Evolutionary conservation across 1,140 invertebrate species (phyloP).

Genomic region (Drosophila ambigua): DNA sequence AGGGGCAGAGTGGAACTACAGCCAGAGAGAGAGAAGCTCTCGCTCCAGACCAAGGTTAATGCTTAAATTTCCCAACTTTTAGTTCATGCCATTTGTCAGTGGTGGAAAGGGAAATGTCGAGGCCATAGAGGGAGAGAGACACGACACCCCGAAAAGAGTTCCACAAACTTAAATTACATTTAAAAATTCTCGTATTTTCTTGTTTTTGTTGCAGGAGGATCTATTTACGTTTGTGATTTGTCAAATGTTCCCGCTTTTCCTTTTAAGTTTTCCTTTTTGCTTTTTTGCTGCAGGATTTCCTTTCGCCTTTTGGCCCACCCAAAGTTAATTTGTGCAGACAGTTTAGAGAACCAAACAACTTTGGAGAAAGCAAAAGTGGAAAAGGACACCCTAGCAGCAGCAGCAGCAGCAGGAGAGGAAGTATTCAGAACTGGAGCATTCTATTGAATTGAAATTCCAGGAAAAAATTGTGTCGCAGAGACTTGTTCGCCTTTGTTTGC

Average conservation of each 20-base stretch:
- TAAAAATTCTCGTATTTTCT: conserved; percentile 20
- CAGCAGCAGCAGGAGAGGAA: too few species aligned
- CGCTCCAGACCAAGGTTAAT: conserved; percentile 51
- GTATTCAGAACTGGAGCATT: conserved; percentile 31
- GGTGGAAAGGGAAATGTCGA: background rate
- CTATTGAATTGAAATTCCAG: conserved; percentile 61
- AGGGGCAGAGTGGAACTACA: background rate
- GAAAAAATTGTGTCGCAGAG: conserved; percentile 33
- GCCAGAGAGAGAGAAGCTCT: background rate
- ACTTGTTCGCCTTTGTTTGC: conserved; percentile 53
- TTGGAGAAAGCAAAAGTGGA: conserved; percentile 30
- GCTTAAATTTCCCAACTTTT: conserved; percentile 54
- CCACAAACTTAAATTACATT: conserved; percentile 70
- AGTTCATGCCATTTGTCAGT: conserved; percentile 60
- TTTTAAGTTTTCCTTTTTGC: background rate
- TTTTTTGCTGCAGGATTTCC: conserved; percentile 6
- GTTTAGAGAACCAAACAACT: conserved; percentile 26
- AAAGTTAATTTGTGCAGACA: conserved; percentile 68
- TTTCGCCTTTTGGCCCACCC: conserved; percentile 10
- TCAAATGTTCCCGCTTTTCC: conserved; percentile 46
- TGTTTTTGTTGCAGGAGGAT: conserved; percentile 16
- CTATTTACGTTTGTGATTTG: conserved; percentile 61
- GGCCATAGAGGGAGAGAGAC: background rate
- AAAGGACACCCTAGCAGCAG: conserved; percentile 30
- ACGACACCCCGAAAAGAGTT: conserved; percentile 3